Conservation (phyloP, 2,113 vertebrate species). For the Conger conger region DNA sequence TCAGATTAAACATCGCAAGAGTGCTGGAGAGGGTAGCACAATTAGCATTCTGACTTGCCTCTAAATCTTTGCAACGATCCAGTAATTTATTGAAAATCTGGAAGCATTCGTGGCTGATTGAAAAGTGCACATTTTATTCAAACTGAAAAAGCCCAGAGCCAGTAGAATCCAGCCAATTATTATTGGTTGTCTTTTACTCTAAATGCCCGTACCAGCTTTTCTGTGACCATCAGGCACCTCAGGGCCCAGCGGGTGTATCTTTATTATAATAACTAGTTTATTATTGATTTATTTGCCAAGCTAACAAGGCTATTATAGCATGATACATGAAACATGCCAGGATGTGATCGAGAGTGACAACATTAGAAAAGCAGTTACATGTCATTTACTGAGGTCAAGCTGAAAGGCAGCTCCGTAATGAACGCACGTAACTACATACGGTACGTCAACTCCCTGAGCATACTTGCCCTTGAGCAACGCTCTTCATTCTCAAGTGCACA, state of each 20-base stretch:
- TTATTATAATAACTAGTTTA: not conserved
- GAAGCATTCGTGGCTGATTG: not conserved
- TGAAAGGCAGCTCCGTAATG: not conserved
- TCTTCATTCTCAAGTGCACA: not conserved
- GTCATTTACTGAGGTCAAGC: not conserved
- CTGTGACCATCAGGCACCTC: not conserved
- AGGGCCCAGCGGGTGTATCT: not conserved
- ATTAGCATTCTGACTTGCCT: not conserved
- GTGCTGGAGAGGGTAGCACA: not conserved
- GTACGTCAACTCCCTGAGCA: not conserved
- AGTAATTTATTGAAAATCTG: not conserved
- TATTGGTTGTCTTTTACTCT: not conserved
- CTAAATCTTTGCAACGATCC: not conserved
- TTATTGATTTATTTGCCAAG: not conserved
- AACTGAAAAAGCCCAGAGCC: not conserved
- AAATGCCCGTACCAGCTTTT: not conserved
- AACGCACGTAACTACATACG: not conserved
- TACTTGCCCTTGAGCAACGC: not conserved
- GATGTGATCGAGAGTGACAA: not conserved
- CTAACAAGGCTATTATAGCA: not conserved
- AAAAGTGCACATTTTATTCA: not conserved
- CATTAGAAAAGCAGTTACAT: not conserved
- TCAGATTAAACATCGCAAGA: not conserved
- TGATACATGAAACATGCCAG: not conserved
- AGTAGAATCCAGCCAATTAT: not conserved